Base-by-base conservation (phyloP, 2,113 vertebrate genomes). In the Thamnophis sirtalis region DNA sequence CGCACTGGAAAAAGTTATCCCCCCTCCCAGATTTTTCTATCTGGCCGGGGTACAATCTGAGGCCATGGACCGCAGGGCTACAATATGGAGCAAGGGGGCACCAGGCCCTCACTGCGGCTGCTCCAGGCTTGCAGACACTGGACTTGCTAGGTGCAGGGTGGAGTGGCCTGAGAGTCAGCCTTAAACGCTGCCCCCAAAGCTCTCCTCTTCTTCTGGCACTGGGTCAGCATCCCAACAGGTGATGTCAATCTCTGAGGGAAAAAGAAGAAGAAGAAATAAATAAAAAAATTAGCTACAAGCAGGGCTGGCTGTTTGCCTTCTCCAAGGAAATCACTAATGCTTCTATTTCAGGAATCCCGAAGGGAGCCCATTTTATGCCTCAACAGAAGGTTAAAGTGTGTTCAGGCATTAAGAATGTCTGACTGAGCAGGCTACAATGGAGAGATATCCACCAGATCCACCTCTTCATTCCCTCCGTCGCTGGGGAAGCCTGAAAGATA, bases 171-270 rank as follows among this genome's bases (percentile, higher is more conserved):
- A 93, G 93, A 89, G 95, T 85, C 0, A 2, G 58, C 54, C 95
- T 97, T 93, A 98, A 95, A 97, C 95, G 11, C 92, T 96, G 92
- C 97, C 97, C 94, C 97, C 97, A 8, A 97, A 97, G 95, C 94
- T 98, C 96, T 99, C 98, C 90, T 98, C 98, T 2, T 99, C 98
- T 89, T 99, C 99, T 0, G 98, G 98, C 96, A 98, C 98, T 7
- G 99, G 99, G 95, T 99, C 99, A 15, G 98, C 96, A 58, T 99
- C 99, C 99, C 99, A 99, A 98, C 99, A 99, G 2, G 99, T 99
- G 93, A 99, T 99, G 97, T 99, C 99, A 80, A 99, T 99, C 97
- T 99, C 99, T 99, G 96, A 1, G 85, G 55, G 43, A 38, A 38
- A 19, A 38, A 38, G 17, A 43, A n/a, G 92, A 60, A 91, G 22